These are phyloP conservation scores for Crenuchus spilurus DNA, from an alignment of 2,797 vertebrate species.

Conservation along the genomic window DNA sequence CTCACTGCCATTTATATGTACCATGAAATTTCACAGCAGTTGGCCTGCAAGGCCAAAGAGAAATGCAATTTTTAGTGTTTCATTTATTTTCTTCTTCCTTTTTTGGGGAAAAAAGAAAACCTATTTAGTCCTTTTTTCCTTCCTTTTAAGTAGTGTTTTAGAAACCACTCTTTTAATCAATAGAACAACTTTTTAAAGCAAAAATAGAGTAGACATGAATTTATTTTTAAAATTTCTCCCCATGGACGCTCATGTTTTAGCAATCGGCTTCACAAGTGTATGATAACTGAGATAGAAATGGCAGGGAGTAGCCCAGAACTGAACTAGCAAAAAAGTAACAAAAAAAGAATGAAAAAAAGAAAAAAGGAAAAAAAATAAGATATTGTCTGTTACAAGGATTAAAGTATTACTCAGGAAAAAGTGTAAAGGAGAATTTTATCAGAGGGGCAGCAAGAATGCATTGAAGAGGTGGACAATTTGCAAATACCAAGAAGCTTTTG, in stretches of 20 bases:
- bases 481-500: slow-evolving; percentile 63
- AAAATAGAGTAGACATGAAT: slow-evolving; percentile 67
- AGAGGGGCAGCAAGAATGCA: slow-evolving; percentile 67
- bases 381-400: slow-evolving; percentile 80
- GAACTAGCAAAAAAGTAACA: slow-evolving; percentile 83
- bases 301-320: slow-evolving; percentile 92
- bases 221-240: no score
- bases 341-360: slow-evolving; percentile 42
- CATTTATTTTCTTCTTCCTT: slow-evolving; percentile 52
- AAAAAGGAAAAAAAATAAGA: slow-evolving; percentile 61
- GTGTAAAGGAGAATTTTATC: slow-evolving; percentile 68
- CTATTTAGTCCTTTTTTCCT: slow-evolving; percentile 65
- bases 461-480: slow-evolving; percentile 67
- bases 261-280: slow-evolving; percentile 86
- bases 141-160: slow-evolving; percentile 68
- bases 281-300: slow-evolving; percentile 71
- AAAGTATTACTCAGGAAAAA: slow-evolving; percentile 87
- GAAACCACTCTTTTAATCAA: slow-evolving; percentile 80
- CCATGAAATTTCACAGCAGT: slow-evolving; percentile 61
- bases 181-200: slow-evolving; percentile 64
- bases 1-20: slow-evolving; percentile 68
- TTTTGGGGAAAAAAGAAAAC: slow-evolving; percentile 59
- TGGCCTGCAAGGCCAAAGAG: slow-evolving; percentile 65
- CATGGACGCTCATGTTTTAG: slow-evolving; percentile 84
- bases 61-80: slow-evolving; percentile 73